Evolutionary conservation across 2,797 vertebrate genomes (phyloP), one percentile per base, ranked within the genome.

Genomic region (Champsocephalus esox): DNA sequence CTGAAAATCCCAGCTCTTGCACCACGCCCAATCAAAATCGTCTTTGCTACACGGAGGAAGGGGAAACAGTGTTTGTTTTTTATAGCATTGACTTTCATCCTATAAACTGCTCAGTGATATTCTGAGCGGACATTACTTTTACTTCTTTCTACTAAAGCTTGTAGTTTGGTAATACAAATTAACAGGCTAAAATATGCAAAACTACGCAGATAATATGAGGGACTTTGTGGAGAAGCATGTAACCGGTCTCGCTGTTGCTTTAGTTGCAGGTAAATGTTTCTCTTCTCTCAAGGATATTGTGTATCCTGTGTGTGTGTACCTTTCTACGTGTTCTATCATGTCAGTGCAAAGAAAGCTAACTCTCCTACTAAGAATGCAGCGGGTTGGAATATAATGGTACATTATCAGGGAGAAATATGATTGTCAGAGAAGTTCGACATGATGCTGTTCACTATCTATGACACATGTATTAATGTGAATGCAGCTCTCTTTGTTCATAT

Each of bases 211-310:
- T 3, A 10, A 44, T 32, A 16, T 89, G 1, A 77, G 55, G 61
- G 52, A 87, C 11, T 93, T 91, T 10, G 58, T 71, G 12, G 58
- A 90, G 57, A 84, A 12, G 0, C 90, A 94, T 32, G 55, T 57
- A 1, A 60, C 62, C 1, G 85, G 57, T 3, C 61, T 94, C 60
- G 66, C 80, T 3, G 65, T 79, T 72, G 81, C 71, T 8, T 2
- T 87, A 43, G 46, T 87, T 45, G 70, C 94, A 84, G 94, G 94
- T 95, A 90, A 85, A 32, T 48, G 0, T 1, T 3, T 17, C 2
- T 16, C 44, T 34, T 1, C 13, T 44, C 1, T 2, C 12, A 24
- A 28, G 4, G 3, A n/a, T 9, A 0, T 16, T 51, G 11, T 64
- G 11, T 48, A n/a, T 44, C 21, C 0, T 24, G 0, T 48, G 49